Base-by-base conservation (phyloP, 2,888 invertebrate species). In the Norana najaformis region DNA sequence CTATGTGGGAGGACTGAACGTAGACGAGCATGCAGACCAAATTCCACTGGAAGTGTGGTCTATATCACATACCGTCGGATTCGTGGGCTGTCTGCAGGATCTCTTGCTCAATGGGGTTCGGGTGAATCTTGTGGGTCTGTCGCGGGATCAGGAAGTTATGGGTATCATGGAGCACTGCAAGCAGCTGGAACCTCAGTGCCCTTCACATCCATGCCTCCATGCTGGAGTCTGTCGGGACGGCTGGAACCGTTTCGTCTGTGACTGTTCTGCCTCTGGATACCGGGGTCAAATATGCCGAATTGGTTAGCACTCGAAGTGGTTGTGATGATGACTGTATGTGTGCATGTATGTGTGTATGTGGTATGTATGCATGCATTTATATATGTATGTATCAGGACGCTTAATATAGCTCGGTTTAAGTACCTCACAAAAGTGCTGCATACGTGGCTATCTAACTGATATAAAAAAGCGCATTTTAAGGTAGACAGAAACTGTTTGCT, bases 241-340 rank as follows among this genome's bases (percentile, higher is more conserved):
- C 0, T 99, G 98, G 98, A 98, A 98, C 95, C 96, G 98, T 91
- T 97, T 97, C 92, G 96, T 98, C 89, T 99, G 99, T 94, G 98
- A 99, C 95, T 99, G 99, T 94, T 97, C 97, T 18, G 96, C 96
- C 69, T 98, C 98, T 0, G 96, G 97, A 92, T 98, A 97, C 94
- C 97, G 97, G 0, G 99, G 98, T 41, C 97, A 97, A 0, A 98
- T 97, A 18, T 99, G 99, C 95, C 98, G 98, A 92, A 96, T 97
- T 95, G 97, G 97, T 97, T 94, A 94, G 94, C n/a, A 16, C n/a
- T 89, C 11, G n/a, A 83, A 18, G 35, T 6, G 16, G 5, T 83
- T 36, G 35, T 83, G n/a, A 83, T 34, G 16, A 36, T 83, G 3
- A 35, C 6, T 35, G 14, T 14, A n/a, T 83, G n/a, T 14, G 16